A percentile compares a stretch with the other conserved stretches of the same genome.
These are phyloP conservation scores for Rhaphigaster nebulosa DNA, from an alignment of 2,888 invertebrate species.

Conservation along the genomic window DNA sequence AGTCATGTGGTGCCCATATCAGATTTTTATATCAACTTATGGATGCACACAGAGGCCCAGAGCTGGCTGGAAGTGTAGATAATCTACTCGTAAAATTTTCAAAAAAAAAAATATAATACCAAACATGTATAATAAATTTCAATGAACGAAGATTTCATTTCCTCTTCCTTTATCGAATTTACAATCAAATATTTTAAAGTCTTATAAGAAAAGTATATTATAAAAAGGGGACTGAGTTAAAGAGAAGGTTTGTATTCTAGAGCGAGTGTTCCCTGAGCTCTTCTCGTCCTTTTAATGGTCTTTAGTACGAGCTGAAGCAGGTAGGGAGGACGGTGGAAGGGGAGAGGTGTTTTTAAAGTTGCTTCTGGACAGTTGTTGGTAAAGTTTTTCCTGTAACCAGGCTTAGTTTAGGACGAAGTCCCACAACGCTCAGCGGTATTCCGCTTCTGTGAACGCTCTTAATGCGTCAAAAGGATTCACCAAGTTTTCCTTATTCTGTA, in stretches of 20 bases:
- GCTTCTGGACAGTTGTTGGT: conserved; percentile 18
- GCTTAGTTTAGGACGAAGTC: not conserved
- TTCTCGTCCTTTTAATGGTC: conserved; percentile 16
- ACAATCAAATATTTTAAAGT: not conserved
- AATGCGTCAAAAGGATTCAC: not conserved
- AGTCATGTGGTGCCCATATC: too few species aligned
- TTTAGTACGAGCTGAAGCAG: not conserved
- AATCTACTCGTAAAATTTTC: too few species aligned
- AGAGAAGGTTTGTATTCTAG: conserved; percentile 7
- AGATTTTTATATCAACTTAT: too few species aligned
- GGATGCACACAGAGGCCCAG: too few species aligned
- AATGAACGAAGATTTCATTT: too few species aligned
- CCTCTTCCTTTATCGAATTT: not conserved
- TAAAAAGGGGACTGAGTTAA: not conserved
- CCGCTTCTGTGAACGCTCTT: not conserved
- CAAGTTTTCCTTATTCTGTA: not conserved
- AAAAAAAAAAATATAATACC: too few species aligned
- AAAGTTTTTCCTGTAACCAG: conserved; percentile 9
- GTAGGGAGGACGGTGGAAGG: not conserved
- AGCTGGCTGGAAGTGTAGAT: too few species aligned
- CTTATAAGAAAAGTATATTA: not conserved
- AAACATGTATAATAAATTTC: too few species aligned
- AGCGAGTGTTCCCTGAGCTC: not conserved
- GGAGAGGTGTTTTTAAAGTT: not conserved
- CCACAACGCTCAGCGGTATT: not conserved